A percentile compares a stretch with the other conserved stretches of the same genome.
phyloP scores from a whole-genome alignment of 2,888 invertebrate species.

The Dynastes grantii region DNA sequence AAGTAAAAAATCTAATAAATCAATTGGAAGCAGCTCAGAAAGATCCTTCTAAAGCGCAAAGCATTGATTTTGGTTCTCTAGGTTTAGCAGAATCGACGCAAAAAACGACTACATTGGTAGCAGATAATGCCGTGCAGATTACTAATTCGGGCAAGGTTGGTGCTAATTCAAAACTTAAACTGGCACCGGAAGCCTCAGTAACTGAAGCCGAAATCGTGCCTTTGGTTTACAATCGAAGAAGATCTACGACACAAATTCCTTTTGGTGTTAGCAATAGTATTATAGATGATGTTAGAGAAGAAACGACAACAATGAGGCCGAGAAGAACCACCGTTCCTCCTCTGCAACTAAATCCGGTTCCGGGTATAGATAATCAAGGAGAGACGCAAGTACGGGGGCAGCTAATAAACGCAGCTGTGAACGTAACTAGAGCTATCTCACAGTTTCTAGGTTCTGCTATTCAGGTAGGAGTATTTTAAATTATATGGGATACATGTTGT shows the following conservation, averaged over 20 bases:
- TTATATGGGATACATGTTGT: neutral
- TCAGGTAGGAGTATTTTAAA: slow-evolving; percentile 73
- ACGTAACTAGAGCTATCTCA: slow-evolving; percentile 84
- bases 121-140: slow-evolving; percentile 54
- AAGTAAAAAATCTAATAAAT: slow-evolving; percentile 63
- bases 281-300: slow-evolving; percentile 50
- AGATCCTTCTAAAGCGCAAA: slow-evolving; percentile 64
- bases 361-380: slow-evolving; percentile 64
- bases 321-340: slow-evolving; percentile 63
- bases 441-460: slow-evolving; percentile 85
- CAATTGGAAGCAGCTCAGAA: slow-evolving; percentile 66
- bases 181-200: slow-evolving; percentile 37
- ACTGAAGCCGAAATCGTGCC: slow-evolving; percentile 50
- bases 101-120: slow-evolving; percentile 44
- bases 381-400: slow-evolving; percentile 69
- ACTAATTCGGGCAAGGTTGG: slow-evolving; percentile 55
- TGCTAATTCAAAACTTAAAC: slow-evolving; percentile 40
- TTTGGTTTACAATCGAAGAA: slow-evolving; percentile 44
- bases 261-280: slow-evolving; percentile 57
- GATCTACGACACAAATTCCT: slow-evolving; percentile 57
- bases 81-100: slow-evolving; percentile 61
- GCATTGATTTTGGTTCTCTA: slow-evolving; percentile 64
- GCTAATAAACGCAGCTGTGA: slow-evolving; percentile 82
- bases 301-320: slow-evolving; percentile 46
- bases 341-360: slow-evolving; percentile 66